Evolutionary conservation across 2,797 vertebrate genomes (phyloP).

Genomic region (Chlorospingus flavigularis): DNA sequence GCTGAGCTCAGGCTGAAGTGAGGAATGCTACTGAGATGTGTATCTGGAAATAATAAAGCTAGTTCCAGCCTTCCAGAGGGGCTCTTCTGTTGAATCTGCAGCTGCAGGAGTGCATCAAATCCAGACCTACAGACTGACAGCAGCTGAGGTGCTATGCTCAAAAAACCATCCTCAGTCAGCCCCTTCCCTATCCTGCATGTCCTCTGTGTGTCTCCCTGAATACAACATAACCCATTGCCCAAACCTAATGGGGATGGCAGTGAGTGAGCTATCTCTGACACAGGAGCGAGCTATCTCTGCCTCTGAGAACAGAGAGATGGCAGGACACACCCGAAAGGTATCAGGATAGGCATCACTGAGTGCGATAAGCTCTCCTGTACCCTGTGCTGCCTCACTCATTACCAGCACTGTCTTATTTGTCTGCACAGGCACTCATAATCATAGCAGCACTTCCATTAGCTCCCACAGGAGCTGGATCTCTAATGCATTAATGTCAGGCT

Average conservation of each 20-base stretch:
- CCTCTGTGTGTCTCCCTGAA: neutral
- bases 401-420: neutral
- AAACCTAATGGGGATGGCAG: neutral
- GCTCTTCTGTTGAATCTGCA: neutral
- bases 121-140: neutral
- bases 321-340: neutral
- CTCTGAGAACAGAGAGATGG: neutral
- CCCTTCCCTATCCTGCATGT: accelerated
- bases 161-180: neutral
- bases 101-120: neutral
- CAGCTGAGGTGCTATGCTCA: neutral
- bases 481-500: neutral
- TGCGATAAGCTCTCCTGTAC: neutral
- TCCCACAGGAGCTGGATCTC: neutral
- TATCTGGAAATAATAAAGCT: neutral
- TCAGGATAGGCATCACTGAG: neutral
- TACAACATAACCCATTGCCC: neutral
- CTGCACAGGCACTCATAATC: neutral
- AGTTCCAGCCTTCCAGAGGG: neutral
- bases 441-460: neutral
- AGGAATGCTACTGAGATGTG: neutral
- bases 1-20: neutral
- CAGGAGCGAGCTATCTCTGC: neutral
- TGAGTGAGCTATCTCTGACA: neutral
- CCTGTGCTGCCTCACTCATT: neutral